A percentile compares a stretch with the other conserved stretches of the same genome.
Evolutionary conservation across 2,888 invertebrate species (phyloP).

Genomic region (Rugalucina vietnamica): DNA sequence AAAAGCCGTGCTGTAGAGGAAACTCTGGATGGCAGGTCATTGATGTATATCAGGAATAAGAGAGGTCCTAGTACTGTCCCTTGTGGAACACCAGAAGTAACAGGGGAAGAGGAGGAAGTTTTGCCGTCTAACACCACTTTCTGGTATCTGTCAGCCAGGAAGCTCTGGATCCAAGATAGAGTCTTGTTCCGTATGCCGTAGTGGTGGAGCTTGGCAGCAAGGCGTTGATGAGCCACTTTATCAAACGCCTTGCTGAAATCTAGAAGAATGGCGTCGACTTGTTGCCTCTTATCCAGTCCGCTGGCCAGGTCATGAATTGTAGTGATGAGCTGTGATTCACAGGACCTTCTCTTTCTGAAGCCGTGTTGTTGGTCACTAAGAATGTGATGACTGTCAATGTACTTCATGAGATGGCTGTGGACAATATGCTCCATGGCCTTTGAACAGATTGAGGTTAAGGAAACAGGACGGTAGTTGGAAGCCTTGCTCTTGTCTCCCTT

Average conservation of each 20-base stretch:
- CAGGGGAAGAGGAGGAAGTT: no score
- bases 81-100: no score
- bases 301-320: background rate
- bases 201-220: background rate
- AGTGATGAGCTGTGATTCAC: background rate
- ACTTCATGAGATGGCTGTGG: background rate
- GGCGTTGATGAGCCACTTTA: background rate
- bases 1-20: no score
- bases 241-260: background rate
- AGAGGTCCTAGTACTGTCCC: no score
- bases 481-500: background rate
- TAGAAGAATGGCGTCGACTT: background rate
- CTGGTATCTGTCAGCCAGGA: no score
- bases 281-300: background rate
- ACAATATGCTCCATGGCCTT: conserved; percentile 4
- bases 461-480: background rate
- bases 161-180: no score
- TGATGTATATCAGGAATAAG: no score
- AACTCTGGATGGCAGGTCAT: no score
- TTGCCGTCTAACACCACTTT: no score
- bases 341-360: background rate
- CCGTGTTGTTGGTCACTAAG: background rate
- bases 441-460: background rate
- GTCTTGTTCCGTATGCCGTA: background rate
- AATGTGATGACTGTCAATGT: background rate